These are phyloP conservation scores for Leptinotarsa haldemani DNA, from an alignment of 2,888 invertebrate genomes.

Conservation along the genomic window DNA sequence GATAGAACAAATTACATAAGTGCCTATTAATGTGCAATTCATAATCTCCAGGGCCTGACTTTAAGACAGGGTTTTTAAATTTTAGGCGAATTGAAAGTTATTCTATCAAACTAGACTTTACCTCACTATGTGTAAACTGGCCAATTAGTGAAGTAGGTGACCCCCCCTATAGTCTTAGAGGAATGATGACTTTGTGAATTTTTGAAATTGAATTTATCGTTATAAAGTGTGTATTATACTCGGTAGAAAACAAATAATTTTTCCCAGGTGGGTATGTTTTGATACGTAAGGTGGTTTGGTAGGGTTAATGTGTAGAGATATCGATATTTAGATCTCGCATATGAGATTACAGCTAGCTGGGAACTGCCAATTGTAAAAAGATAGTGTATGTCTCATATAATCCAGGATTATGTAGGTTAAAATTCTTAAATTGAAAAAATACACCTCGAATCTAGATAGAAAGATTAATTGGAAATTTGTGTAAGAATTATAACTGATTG, in stretches of 20 bases:
- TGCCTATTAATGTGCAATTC: conserved; percentile 67
- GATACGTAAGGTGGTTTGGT: conserved; percentile 45
- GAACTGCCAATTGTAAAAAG: conserved; percentile 68
- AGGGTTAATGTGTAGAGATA: conserved; percentile 55
- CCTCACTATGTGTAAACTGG: conserved; percentile 62
- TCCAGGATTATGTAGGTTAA: conserved; percentile 62
- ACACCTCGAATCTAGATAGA: conserved; percentile 43
- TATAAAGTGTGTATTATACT: conserved; percentile 24
- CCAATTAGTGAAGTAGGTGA: conserved; percentile 56
- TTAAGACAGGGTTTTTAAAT: conserved; percentile 61
- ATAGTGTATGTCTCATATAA: conserved; percentile 65
- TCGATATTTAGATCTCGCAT: conserved; percentile 60
- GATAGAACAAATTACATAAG: conserved; percentile 61
- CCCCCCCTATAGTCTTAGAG: conserved; percentile 7
- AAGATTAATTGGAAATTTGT: conserved; percentile 25
- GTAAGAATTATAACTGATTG: neutral
- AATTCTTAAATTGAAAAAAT: conserved; percentile 57
- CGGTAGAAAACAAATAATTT: neutral
- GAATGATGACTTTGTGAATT: conserved; percentile 45
- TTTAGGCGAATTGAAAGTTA: conserved; percentile 56
- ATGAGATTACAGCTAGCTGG: conserved; percentile 66
- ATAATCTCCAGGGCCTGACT: conserved; percentile 63
- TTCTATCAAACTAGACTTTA: conserved; percentile 56
- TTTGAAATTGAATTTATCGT: conserved; percentile 50
- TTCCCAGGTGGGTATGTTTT: conserved; percentile 18